Evolutionary conservation across 2,113 vertebrate genomes (phyloP).

Genomic region (Phylloscopus trochiloides): DNA sequence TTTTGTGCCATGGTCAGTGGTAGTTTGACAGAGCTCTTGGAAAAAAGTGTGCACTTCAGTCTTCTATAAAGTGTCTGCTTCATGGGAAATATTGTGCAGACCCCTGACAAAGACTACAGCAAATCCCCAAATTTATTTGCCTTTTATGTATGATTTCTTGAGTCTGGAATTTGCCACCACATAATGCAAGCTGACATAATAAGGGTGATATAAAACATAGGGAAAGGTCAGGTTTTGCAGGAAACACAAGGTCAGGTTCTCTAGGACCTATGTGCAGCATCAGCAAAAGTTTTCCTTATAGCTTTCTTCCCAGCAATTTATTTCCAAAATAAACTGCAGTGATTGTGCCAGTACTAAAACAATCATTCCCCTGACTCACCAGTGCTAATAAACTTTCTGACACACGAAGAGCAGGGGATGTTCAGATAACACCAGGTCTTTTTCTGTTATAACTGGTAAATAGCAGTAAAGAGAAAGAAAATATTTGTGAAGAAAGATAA

Average conservation of each 20-base stretch:
- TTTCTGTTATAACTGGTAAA: background rate
- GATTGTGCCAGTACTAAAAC: background rate
- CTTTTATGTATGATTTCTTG: background rate
- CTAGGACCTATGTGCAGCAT: background rate
- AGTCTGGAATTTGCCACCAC: background rate
- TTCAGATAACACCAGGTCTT: background rate
- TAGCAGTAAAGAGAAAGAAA: background rate
- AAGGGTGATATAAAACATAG: background rate
- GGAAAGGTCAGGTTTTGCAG: background rate
- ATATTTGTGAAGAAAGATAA: background rate
- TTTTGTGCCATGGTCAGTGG: background rate
- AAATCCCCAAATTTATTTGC: background rate
- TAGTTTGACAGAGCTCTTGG: background rate
- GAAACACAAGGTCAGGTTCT: background rate
- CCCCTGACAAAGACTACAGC: background rate
- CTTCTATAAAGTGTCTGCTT: background rate
- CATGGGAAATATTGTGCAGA: background rate
- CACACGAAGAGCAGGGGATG: background rate
- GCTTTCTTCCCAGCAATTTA: background rate
- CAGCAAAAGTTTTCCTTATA: background rate
- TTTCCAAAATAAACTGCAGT: background rate
- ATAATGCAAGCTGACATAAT: background rate
- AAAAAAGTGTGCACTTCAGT: background rate
- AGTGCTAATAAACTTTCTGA: background rate
- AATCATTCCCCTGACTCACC: background rate